Evolutionary conservation across 1,140 invertebrate genomes (phyloP).

Genomic region (Asbolus verrucosus): DNA sequence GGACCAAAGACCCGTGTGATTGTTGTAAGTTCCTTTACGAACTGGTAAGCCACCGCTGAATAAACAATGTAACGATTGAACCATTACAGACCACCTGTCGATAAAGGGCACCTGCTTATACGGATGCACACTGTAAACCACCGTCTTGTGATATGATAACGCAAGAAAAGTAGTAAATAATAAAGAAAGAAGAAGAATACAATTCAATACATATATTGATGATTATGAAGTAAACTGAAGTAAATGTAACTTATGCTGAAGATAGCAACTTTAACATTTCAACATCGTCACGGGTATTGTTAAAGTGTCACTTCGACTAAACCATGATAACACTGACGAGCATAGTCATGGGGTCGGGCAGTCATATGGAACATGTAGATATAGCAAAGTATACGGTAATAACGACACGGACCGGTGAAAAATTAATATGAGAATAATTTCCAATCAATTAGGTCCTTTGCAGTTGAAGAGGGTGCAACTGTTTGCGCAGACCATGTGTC

Average conservation of each 20-base stretch:
- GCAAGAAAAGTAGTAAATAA: neutral
- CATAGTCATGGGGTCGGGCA: slow-evolving; percentile 7
- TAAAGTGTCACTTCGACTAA: slow-evolving; percentile 18
- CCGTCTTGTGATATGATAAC: too few relatives aligned
- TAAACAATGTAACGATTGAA: slow-evolving; percentile 47
- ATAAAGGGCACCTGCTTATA: slow-evolving; percentile 35
- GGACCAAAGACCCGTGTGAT: slow-evolving; percentile 24
- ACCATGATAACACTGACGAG: slow-evolving; percentile 1
- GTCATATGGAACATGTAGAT: slow-evolving; percentile 38
- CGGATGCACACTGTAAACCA: slow-evolving; percentile 17
- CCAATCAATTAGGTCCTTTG: slow-evolving; percentile 47
- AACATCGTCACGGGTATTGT: slow-evolving; percentile 6
- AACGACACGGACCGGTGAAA: slow-evolving; percentile 26
- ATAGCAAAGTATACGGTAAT: slow-evolving; percentile 31
- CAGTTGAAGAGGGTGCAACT: slow-evolving; percentile 34
- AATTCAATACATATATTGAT: too few relatives aligned
- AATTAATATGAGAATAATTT: slow-evolving; percentile 47
- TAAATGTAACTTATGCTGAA: too few relatives aligned
- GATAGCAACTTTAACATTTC: slow-evolving; percentile 5
- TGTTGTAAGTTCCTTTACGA: slow-evolving; percentile 31
- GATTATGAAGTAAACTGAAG: too few relatives aligned
- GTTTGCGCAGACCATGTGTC: slow-evolving; percentile 46
- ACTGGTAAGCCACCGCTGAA: slow-evolving; percentile 44
- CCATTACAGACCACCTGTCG: slow-evolving; percentile 48
- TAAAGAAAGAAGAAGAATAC: too few relatives aligned